A percentile compares a stretch with the other conserved stretches of the same genome.
These are phyloP conservation scores for Carabus problematicus DNA, from an alignment of 2,888 invertebrate species.

Conservation along the genomic window DNA sequence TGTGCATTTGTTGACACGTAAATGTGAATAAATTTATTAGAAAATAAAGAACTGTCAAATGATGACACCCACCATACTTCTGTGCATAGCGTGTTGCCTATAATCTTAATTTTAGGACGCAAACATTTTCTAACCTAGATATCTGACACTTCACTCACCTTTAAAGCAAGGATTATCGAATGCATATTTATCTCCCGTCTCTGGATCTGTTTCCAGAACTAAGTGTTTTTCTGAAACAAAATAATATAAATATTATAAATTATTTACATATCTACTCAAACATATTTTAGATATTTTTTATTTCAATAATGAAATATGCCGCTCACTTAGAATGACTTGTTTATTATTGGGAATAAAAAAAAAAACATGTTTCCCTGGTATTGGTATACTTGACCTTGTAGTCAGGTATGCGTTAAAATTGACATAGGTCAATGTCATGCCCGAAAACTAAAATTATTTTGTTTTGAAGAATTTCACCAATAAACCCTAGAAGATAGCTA, in stretches of 20 bases:
- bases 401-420: slow-evolving; percentile 6
- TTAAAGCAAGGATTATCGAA: slow-evolving; percentile 84
- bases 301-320: too few relatives aligned
- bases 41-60: too few relatives aligned
- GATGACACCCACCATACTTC: neutral
- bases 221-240: slow-evolving; percentile 71
- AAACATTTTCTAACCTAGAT: neutral
- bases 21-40: too few relatives aligned
- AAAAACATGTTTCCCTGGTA: neutral
- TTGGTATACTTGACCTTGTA: slow-evolving; percentile 1
- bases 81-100: neutral
- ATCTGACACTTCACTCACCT: slow-evolving; percentile 50
- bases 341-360: neutral
- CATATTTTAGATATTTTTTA: too few relatives aligned
- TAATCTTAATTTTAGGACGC: neutral
- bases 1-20: too few relatives aligned
- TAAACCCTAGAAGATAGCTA: too few relatives aligned
- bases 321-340: too few relatives aligned
- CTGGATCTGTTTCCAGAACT: slow-evolving; percentile 76
- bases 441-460: too few relatives aligned
- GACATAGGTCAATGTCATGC: slow-evolving; percentile 13
- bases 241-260: neutral
- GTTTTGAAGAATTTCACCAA: too few relatives aligned
- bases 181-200: slow-evolving; percentile 78
- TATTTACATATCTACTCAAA: too few relatives aligned